Base-by-base conservation (phyloP, 1,140 invertebrate species). In the Adelges cooleyi region DNA sequence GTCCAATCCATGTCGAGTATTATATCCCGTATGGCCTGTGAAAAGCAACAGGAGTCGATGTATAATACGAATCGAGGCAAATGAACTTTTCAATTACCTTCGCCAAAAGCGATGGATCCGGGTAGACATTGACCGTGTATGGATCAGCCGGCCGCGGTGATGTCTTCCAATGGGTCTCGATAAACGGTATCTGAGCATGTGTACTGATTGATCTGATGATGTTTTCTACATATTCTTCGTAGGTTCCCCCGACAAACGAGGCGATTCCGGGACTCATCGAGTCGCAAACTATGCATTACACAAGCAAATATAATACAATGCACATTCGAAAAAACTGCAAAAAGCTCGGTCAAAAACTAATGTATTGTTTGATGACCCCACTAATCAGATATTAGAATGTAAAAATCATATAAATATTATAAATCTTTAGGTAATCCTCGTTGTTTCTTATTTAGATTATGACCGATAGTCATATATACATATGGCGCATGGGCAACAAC, bases 1-100 rank as follows among this genome's bases (percentile, higher is more conserved):
- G 81, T 82, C 90, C 90, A 94, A 36, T 84, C 78, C 75, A 86
- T 84, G 67, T 84, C 80, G 65, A 83, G 79, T 3, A 91, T 79
- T 38, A 92, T 75, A 66, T 86, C 86, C 0, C 84, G 79, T 9
- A 67, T 67, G 8, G 50, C 67, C 69, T 65, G 13, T 22, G 27
- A 6, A 53, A 36, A 38, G 20, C n/a, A n/a, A n/a, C n/a, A n/a
- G n/a, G n/a, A n/a, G n/a, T n/a, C n/a, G n/a, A n/a, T n/a, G n/a
- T n/a, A n/a, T n/a, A n/a, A n/a, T n/a, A n/a, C n/a, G n/a, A n/a
- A n/a, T n/a, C n/a, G n/a, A n/a, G n/a, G n/a, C n/a, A n/a, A n/a
- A n/a, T n/a, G n/a, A n/a, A n/a, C n/a, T 33, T 33, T 33, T 33
- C 11, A 33, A 33, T 33, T 29, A 65, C 65, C 11, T 65, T 4